Evolutionary conservation across 2,797 vertebrate genomes (phyloP).

Genomic region (Peromyscus aztecus): DNA sequence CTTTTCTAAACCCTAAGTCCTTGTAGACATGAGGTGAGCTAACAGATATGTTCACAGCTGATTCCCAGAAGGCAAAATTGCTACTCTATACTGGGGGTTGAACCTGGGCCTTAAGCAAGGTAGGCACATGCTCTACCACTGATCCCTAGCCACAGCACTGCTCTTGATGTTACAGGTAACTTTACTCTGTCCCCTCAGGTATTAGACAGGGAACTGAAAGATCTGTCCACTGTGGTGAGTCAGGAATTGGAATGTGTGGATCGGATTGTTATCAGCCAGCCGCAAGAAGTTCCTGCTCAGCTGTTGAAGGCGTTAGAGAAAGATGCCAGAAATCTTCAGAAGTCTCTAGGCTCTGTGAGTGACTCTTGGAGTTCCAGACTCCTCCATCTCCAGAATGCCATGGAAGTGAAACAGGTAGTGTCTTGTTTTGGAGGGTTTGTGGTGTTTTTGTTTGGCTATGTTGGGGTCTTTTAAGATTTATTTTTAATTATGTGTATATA

Average conservation of each 20-base stretch:
- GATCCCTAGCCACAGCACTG: not conserved
- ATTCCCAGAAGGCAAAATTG: constrained; percentile 46
- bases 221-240: constrained; percentile 91
- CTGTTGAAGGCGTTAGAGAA: constrained; percentile 95
- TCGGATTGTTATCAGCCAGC: constrained; percentile 89
- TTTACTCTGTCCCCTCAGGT: constrained; percentile 85
- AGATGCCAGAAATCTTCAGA: constrained; percentile 93
- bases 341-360: constrained; percentile 91
- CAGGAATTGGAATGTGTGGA: constrained; percentile 91
- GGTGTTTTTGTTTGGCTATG: not conserved
- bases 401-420: constrained; percentile 91
- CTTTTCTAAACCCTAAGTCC: constrained; percentile 27
- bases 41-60: constrained; percentile 5
- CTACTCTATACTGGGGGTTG: not conserved
- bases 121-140: not conserved
- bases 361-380: constrained; percentile 89
- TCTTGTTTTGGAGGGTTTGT: not conserved
- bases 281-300: constrained; percentile 93
- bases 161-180: not conserved
- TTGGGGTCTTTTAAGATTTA: not conserved
- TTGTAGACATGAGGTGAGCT: not conserved
- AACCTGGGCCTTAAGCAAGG: not conserved
- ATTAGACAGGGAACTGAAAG: constrained; percentile 92
- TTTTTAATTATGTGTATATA: not conserved
- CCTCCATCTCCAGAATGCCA: constrained; percentile 88